phyloP scores from a whole-genome alignment of 2,113 vertebrate species.

The Rhinoderma darwinii region DNA sequence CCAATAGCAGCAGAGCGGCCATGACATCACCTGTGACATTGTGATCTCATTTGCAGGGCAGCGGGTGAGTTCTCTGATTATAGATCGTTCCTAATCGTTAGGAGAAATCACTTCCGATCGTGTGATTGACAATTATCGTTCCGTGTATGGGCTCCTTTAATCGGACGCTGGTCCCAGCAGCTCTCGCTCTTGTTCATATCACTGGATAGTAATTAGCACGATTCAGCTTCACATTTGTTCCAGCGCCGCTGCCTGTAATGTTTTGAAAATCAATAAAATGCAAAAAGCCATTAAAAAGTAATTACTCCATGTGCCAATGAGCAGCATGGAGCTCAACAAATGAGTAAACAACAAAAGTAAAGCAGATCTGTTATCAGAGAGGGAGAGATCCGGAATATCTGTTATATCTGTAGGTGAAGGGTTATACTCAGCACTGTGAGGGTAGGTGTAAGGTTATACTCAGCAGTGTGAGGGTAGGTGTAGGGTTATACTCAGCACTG shows the following conservation, averaged over 20 bases:
- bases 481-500: too few species aligned
- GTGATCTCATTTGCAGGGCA: too few species aligned
- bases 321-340: not conserved
- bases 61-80: too few species aligned
- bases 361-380: constrained; percentile 7
- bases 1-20: too few species aligned
- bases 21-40: too few species aligned
- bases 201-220: not conserved
- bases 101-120: too few species aligned
- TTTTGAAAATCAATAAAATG: constrained; percentile 14
- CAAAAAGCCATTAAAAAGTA: constrained; percentile 14
- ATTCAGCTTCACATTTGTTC: constrained; percentile 4
- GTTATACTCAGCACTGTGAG: too few species aligned
- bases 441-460: too few species aligned
- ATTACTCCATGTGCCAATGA: constrained; percentile 1
- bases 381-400: not conserved
- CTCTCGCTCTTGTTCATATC: not conserved
- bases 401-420: not conserved
- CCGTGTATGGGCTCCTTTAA: not conserved
- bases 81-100: too few species aligned
- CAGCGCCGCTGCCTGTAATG: not conserved
- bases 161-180: not conserved
- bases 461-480: too few species aligned
- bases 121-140: not conserved
- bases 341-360: constrained; percentile 7